phyloP scores from a whole-genome alignment of 2,888 invertebrate species.

The Hydraecia micacea region DNA sequence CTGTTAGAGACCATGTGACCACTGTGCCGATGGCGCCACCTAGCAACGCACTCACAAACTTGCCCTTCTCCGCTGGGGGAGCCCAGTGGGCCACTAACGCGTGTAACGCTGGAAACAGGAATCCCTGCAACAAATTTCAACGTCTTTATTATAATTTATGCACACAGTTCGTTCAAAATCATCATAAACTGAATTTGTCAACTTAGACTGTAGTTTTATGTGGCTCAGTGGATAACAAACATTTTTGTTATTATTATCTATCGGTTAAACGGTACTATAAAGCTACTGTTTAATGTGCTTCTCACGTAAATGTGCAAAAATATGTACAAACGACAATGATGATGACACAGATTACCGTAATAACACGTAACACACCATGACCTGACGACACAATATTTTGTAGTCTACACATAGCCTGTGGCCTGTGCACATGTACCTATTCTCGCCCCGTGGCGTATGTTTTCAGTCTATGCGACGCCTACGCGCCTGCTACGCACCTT shows the following conservation, averaged over 20 bases:
- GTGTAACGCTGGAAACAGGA: conserved; percentile 91
- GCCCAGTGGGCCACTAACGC: conserved; percentile 93
- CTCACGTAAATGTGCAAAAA: conserved; percentile 34
- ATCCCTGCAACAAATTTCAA: conserved; percentile 84
- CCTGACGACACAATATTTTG: conserved; percentile 2
- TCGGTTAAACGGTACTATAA: conserved; percentile 11
- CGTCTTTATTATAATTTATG: neutral
- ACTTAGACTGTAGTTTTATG: neutral
- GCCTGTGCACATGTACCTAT: neutral
- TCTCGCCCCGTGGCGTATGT: neutral
- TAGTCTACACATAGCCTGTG: conserved; percentile 11
- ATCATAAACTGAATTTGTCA: conserved; percentile 3
- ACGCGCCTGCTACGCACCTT: neutral
- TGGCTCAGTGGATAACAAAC: neutral
- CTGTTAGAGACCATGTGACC: conserved; percentile 92
- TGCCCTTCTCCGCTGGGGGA: conserved; percentile 93
- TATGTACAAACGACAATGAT: conserved; percentile 26
- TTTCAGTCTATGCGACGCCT: neutral
- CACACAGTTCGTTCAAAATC: neutral
- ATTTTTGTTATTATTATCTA: neutral
- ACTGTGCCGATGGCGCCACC: conserved; percentile 94
- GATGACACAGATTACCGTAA: conserved; percentile 39
- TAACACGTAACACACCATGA: conserved; percentile 32
- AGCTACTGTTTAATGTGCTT: conserved; percentile 15
- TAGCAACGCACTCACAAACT: conserved; percentile 92